phyloP scores from a whole-genome alignment of 2,113 vertebrate genomes.

The Cariama cristata region DNA sequence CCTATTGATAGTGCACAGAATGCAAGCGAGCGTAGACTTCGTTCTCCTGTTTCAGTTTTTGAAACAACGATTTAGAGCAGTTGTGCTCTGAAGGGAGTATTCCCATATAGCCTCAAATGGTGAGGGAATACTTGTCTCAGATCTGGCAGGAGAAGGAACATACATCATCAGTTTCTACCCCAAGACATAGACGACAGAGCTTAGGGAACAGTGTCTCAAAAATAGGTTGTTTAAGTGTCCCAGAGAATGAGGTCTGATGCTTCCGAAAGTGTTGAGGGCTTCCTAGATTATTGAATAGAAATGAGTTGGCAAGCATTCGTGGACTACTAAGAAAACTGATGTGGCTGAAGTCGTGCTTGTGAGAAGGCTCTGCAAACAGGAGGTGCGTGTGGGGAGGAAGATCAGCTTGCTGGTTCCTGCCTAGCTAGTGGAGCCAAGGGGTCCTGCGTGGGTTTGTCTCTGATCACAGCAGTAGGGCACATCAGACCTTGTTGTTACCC shows the following conservation, averaged over 20 bases:
- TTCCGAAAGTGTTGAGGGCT: neutral
- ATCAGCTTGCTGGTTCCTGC: neutral
- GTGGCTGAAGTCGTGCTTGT: neutral
- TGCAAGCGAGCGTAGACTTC: neutral
- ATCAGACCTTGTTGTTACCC: neutral
- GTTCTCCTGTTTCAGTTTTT: neutral
- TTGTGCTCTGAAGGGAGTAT: neutral
- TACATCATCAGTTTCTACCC: neutral
- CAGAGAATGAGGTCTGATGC: neutral
- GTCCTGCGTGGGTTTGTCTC: neutral
- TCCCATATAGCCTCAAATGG: neutral
- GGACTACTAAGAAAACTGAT: rapidly evolving
- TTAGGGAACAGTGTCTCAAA: neutral
- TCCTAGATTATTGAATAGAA: neutral
- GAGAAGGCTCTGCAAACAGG: neutral
- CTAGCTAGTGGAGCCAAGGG: neutral
- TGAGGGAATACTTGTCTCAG: neutral
- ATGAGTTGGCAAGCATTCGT: neutral
- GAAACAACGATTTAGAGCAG: neutral
- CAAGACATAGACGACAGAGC: neutral
- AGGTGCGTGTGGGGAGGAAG: neutral
- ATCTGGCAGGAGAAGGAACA: neutral
- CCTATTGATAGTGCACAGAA: neutral
- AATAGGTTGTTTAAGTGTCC: rapidly evolving
- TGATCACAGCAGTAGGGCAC: rapidly evolving